These are phyloP conservation scores for Suillia variegata DNA, from an alignment of 2,888 invertebrate species.

Conservation along the genomic window DNA sequence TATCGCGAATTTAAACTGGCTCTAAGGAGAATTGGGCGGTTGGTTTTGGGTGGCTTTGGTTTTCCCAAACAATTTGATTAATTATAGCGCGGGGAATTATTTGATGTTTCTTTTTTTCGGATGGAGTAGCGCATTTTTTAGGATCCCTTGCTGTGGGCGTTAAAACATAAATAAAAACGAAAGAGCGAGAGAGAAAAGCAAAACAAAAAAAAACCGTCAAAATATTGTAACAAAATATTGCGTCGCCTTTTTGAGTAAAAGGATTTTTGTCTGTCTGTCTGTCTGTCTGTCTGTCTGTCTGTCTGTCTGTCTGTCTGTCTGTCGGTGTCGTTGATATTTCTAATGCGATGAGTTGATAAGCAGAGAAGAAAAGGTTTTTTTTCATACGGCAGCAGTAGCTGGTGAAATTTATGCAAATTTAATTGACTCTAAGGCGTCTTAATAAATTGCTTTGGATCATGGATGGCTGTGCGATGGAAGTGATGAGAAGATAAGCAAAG, in stretches of 20 bases:
- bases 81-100: neutral
- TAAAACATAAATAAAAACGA: neutral
- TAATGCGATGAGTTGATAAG: no score
- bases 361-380: neutral
- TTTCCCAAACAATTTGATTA: conserved; percentile 29
- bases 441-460: no score
- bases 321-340: neutral
- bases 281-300: neutral
- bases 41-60: no score
- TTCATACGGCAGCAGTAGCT: no score
- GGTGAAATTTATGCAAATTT: neutral
- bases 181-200: no score
- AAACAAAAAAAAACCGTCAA: no score
- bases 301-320: neutral
- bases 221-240: neutral
- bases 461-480: no score
- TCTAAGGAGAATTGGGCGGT: no score
- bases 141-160: no score
- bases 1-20: neutral
- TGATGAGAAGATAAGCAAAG: no score
- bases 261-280: neutral
- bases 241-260: neutral
- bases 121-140: neutral
- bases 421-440: neutral
- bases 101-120: neutral